Conservation (phyloP, 2,113 vertebrate species). For the Pseudopipra pipra region DNA sequence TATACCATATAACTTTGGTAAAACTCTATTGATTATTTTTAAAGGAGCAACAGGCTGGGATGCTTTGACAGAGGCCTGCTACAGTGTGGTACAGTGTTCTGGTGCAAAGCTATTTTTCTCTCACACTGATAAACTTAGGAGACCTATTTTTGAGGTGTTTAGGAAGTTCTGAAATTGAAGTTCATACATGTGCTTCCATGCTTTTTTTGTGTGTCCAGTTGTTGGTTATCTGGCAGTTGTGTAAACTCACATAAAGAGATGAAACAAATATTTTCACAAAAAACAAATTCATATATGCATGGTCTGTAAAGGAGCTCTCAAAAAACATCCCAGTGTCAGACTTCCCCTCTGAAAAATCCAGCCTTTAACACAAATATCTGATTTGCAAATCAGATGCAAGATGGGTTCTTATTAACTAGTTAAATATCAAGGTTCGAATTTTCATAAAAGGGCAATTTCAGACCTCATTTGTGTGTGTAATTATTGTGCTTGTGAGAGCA, state of each 20-base stretch:
- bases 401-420: constrained; percentile 29
- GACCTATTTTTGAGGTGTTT: neutral
- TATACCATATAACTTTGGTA: neutral
- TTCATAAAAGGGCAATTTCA: constrained; percentile 65
- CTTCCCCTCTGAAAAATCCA: neutral
- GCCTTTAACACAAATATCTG: neutral
- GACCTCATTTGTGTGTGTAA: constrained; percentile 60
- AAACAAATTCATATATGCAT: neutral
- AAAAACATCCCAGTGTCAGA: neutral
- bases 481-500: constrained; percentile 40
- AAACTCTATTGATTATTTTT: neutral
- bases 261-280: neutral
- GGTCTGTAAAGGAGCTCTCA: neutral
- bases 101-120: neutral
- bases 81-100: neutral
- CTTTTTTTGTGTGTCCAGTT: neutral
- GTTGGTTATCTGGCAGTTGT: fast-evolving
- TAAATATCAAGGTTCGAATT: constrained; percentile 61
- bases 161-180: neutral
- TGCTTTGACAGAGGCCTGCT: neutral
- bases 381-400: constrained; percentile 30
- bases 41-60: neutral
- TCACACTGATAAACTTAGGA: no score
- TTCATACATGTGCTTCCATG: neutral
- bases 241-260: neutral